Base-by-base conservation (phyloP, 2,797 vertebrate genomes). In the Meda fulgida region DNA sequence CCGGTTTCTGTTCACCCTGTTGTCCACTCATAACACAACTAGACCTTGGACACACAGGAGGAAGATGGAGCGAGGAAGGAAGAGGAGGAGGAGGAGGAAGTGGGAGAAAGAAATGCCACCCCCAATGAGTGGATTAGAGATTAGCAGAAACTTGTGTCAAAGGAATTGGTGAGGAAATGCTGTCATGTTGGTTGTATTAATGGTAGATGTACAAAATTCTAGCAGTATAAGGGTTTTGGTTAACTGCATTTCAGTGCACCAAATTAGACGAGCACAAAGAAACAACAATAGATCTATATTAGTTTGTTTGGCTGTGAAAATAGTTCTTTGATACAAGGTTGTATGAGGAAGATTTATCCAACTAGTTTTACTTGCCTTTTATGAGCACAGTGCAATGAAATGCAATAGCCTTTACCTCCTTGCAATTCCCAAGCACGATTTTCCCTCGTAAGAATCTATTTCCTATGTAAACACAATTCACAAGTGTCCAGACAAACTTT, bases 121-220 rank as follows among this genome's bases (percentile, higher is more conserved):
- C 91, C 95, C 87, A 94, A 95, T 95, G 94, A 95, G 92, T 95
- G 95, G 95, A 93, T 95, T 95, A 96, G 94, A 92, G 94, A 95
- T 93, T 96, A 94, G 93, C 76, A 84, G 93, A 82, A 86, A 92
- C 92, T 89, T 93, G 91, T 93, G 89, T 91, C 93, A 92, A 88
- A 94, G 86, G 87, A 86, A 80, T 93, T 92, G 95, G 95, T 96
- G 95, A 96, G 95, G 91, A 94, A 88, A 85, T 89, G 72, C 73
- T 67, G 60, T 87, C 69, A 82, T 84, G 67, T 73, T 75, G 80
- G 86, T 67, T 84, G 67, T 85, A 26, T 67, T 85, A 75, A 69
- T 87, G 84, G 79, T 87, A 87, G 90, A 36, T 60, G 78, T 89
- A 90, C 91, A 84, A 58, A 81, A 43, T 71, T 69, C 3, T 38